phyloP scores from a whole-genome alignment of 92 coral and sea anemone genomes.

The Epizoanthus ramosus region DNA sequence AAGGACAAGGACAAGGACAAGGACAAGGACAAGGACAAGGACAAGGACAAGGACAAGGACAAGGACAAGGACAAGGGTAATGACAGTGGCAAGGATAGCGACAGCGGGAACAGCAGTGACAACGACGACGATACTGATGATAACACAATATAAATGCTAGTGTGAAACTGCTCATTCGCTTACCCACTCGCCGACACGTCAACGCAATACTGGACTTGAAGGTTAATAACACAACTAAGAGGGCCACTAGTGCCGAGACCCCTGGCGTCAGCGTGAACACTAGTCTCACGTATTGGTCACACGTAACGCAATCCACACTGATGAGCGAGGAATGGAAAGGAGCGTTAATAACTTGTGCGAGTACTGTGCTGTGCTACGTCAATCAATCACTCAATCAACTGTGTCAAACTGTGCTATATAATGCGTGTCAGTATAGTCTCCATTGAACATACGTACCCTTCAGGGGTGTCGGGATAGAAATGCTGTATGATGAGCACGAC shows the following conservation, averaged over 20 bases:
- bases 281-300: slow-evolving; percentile 67
- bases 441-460: slow-evolving; percentile 47
- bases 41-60: no score
- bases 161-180: neutral
- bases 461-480: slow-evolving; percentile 67
- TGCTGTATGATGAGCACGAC: slow-evolving; percentile 70
- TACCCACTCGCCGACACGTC: slow-evolving; percentile 63
- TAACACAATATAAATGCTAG: neutral
- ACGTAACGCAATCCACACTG: slow-evolving; percentile 58
- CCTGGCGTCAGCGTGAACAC: slow-evolving; percentile 78
- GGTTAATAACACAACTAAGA: slow-evolving; percentile 58
- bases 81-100: no score
- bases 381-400: no score
- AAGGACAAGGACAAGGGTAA: no score
- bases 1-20: no score
- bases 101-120: no score
- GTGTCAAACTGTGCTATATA: no score
- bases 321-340: neutral
- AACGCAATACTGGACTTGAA: slow-evolving; percentile 61
- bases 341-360: no score
- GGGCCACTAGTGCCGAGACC: slow-evolving; percentile 65
- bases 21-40: no score
- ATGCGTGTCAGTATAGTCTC: no score
- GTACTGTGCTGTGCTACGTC: no score
- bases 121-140: neutral